Conservation (phyloP, 2,113 vertebrate species). For the Hyperoodon ampullatus region DNA sequence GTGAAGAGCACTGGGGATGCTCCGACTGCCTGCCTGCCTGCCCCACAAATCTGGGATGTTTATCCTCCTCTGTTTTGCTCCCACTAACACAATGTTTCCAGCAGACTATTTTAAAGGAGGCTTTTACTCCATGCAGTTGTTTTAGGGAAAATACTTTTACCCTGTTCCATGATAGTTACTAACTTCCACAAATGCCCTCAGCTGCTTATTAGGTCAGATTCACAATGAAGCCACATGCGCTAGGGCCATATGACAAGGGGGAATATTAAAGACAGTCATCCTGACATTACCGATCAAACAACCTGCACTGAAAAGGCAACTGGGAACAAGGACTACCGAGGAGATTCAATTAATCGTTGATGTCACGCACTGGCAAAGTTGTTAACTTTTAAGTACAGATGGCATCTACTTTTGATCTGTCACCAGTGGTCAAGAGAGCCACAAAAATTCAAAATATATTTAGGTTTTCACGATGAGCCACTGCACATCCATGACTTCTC, state of each 20-base stretch:
- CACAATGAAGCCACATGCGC: background rate
- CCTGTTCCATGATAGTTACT: background rate
- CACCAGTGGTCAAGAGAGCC: background rate
- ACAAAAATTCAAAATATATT: background rate
- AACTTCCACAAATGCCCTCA: background rate
- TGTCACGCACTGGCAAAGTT: background rate
- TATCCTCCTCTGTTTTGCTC: background rate
- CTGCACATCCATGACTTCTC: background rate
- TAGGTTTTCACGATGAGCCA: background rate
- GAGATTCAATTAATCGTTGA: background rate
- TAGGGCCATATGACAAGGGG: background rate
- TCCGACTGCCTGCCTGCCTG: accelerated
- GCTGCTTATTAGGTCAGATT: background rate
- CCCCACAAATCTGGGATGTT: accelerated
- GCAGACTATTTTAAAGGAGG: background rate
- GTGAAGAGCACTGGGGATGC: accelerated
- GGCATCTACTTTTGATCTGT: background rate
- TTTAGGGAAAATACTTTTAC: background rate
- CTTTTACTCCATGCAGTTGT: background rate
- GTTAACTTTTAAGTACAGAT: background rate
- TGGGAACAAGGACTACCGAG: too few relatives aligned
- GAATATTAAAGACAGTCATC: background rate
- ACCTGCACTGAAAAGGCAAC: background rate
- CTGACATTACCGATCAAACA: background rate
- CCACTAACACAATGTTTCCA: background rate